phyloP scores from a whole-genome alignment of 1,140 invertebrate species.

The Eueides isabella region DNA sequence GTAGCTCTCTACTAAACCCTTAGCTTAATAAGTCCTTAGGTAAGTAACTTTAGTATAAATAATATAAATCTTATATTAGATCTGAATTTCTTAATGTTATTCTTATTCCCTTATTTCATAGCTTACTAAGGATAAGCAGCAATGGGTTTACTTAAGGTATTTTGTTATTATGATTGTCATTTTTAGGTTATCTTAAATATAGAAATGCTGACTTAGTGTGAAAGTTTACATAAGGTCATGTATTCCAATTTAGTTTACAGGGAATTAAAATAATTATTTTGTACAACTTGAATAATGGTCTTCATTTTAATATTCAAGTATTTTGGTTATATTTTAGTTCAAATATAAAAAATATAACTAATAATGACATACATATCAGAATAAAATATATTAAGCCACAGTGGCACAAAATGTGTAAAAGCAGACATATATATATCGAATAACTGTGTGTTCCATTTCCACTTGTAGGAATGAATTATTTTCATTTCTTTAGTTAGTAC shows the following conservation, averaged over 20 bases:
- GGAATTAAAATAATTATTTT: too few relatives aligned
- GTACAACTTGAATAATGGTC: too few relatives aligned
- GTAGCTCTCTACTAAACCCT: not conserved
- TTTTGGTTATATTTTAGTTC: too few relatives aligned
- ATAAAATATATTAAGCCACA: too few relatives aligned
- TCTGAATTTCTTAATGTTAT: not conserved
- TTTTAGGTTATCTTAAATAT: conserved; percentile 42
- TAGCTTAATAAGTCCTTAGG: not conserved
- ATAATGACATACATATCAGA: too few relatives aligned
- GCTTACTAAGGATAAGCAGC: conserved; percentile 64
- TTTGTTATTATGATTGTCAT: conserved; percentile 40
- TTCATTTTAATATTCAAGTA: too few relatives aligned
- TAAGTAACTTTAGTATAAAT: not conserved
- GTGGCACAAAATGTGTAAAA: too few relatives aligned
- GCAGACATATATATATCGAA: too few relatives aligned
- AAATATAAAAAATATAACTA: too few relatives aligned
- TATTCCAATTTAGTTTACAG: not conserved
- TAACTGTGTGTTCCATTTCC: too few relatives aligned
- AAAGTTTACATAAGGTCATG: not conserved
- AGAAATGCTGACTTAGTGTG: not conserved
- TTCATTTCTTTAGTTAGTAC: too few relatives aligned
- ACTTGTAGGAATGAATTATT: too few relatives aligned
- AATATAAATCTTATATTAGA: not conserved
- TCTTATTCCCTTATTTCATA: conserved; percentile 51
- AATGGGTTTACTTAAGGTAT: conserved; percentile 65